These are phyloP conservation scores for Phaetusa simplex DNA, from an alignment of 2,113 vertebrate genomes.

Conservation along the genomic window DNA sequence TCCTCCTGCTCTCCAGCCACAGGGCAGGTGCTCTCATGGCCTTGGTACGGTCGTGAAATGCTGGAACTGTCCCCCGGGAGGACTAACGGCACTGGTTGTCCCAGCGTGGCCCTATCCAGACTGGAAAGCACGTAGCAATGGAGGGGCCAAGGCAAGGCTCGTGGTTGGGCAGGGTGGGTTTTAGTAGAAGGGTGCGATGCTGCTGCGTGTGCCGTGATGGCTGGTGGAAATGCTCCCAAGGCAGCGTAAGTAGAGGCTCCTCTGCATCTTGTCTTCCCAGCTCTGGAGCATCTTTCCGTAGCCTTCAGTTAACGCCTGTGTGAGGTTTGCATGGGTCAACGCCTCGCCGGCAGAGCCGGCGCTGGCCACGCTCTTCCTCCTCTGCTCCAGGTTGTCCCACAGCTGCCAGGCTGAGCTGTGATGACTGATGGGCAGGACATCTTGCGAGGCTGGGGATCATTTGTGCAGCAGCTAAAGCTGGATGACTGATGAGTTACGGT, in stretches of 20 bases:
- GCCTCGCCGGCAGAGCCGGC: neutral
- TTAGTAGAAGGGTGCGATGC: neutral
- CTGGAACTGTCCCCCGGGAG: neutral
- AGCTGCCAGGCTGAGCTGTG: neutral
- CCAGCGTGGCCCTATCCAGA: rapidly evolving
- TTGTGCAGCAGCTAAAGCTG: neutral
- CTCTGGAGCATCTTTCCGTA: neutral
- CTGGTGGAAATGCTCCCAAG: neutral
- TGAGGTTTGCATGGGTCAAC: neutral
- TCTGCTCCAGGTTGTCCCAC: neutral
- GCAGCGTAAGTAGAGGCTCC: neutral
- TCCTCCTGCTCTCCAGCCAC: neutral
- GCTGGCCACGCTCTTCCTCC: neutral
- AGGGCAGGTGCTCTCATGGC: rapidly evolving
- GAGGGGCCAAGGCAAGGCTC: neutral
- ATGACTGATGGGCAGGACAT: neutral
- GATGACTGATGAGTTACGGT: neutral
- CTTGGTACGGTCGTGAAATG: rapidly evolving
- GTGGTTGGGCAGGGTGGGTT: neutral
- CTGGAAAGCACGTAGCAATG: neutral
- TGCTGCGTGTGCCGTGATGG: neutral
- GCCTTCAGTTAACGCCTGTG: rapidly evolving
- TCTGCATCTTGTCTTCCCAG: neutral
- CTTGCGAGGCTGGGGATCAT: neutral
- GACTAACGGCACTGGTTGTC: neutral